phyloP scores from a whole-genome alignment of 2,888 invertebrate species.

The Cerastis rubricosa region DNA sequence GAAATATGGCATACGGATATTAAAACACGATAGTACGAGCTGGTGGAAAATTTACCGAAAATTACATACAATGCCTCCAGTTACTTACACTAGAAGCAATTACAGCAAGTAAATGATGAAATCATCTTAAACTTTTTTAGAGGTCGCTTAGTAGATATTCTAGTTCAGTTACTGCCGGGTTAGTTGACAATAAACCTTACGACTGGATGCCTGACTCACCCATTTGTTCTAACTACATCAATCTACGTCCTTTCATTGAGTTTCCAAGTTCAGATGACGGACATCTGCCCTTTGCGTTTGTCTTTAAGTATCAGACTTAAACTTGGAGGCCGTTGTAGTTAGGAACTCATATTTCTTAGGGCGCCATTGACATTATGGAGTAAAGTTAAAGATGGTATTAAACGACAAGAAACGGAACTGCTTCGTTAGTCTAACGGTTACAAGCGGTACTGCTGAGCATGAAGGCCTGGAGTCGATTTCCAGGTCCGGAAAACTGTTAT shows the following conservation, averaged over 20 bases:
- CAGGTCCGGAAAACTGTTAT: no score
- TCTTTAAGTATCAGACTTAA: slow-evolving; percentile 5
- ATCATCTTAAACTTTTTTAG: neutral
- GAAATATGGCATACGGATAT: neutral
- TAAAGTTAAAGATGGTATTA: neutral
- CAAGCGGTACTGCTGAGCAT: no score
- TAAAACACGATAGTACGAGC: neutral
- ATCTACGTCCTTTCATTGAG: slow-evolving; percentile 3
- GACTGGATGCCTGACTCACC: slow-evolving; percentile 14
- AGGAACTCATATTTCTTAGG: neutral
- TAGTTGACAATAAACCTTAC: slow-evolving; percentile 24
- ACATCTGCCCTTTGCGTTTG: slow-evolving; percentile 16
- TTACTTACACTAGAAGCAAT: neutral
- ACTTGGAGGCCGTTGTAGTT: neutral
- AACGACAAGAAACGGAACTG: neutral
- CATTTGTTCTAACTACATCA: slow-evolving; percentile 38
- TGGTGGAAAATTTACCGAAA: neutral
- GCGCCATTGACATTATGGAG: neutral
- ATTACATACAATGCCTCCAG: neutral
- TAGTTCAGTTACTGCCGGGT: neutral
- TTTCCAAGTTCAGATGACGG: slow-evolving; percentile 24
- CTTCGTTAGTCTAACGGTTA: neutral
- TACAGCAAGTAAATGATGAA: neutral
- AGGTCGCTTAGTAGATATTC: neutral
- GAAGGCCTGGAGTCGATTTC: no score